Conservation (phyloP, 2,888 invertebrate species). For the Stomorhina lunata region DNA sequence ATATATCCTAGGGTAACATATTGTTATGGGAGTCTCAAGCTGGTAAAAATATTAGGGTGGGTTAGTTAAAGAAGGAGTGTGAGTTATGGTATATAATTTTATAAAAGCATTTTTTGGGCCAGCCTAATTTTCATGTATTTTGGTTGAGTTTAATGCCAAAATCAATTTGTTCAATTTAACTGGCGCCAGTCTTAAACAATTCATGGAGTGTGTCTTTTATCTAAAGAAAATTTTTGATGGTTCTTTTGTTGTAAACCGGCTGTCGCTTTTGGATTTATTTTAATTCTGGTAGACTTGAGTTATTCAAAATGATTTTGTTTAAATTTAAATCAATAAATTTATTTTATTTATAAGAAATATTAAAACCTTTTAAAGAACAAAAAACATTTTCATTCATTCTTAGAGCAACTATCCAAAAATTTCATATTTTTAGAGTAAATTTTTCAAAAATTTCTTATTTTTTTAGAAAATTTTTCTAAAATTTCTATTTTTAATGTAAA, state of each 20-base stretch:
- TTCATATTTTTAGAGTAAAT: no score
- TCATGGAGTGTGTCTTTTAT: constrained; percentile 14
- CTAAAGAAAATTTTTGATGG: neutral
- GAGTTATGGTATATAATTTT: no score
- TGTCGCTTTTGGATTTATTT: constrained; percentile 42
- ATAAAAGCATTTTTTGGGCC: neutral
- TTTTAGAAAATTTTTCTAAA: no score
- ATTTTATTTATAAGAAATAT: no score
- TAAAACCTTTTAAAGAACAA: no score
- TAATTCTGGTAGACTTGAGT: constrained; percentile 26
- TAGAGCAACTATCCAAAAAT: no score
- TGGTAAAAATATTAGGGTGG: no score
- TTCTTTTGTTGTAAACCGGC: neutral
- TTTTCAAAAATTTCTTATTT: no score
- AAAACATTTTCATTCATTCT: no score
- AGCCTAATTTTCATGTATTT: constrained; percentile 15
- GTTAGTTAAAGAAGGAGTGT: neutral
- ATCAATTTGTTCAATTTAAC: constrained; percentile 55
- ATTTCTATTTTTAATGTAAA: no score
- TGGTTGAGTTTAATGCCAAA: constrained; percentile 45
- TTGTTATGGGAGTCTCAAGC: neutral
- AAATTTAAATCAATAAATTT: constrained; percentile 35
- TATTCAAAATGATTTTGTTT: neutral
- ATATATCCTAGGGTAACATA: neutral
- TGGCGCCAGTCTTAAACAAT: constrained; percentile 60